A percentile compares a stretch with the other conserved stretches of the same genome.
These are phyloP conservation scores for Bujurquina vittata DNA, from an alignment of 2,113 vertebrate species.

Conservation along the genomic window DNA sequence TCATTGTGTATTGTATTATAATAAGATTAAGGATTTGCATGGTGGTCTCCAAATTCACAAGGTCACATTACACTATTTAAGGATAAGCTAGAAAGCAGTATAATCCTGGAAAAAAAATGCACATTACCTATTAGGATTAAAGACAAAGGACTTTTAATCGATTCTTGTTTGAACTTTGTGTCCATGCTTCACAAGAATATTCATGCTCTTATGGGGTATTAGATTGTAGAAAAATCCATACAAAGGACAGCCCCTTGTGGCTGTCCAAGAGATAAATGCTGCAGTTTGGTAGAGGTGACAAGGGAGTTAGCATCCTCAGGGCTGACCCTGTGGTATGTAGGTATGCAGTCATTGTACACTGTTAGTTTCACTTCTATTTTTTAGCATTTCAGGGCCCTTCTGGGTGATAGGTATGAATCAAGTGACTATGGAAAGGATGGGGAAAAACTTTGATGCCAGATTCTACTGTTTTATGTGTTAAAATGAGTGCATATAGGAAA, in stretches of 20 bases:
- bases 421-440: not conserved
- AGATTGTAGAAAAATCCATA: conserved; percentile 55
- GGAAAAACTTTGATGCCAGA: not conserved
- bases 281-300: conserved; percentile 36
- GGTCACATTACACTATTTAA: not conserved
- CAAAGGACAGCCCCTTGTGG: conserved; percentile 39
- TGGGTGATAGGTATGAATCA: not conserved
- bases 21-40: conserved; percentile 13
- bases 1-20: conserved; percentile 1
- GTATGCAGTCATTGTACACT: not conserved
- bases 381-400: not conserved
- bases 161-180: conserved; percentile 50
- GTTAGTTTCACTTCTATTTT: not conserved
- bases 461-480: not conserved
- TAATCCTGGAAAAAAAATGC: conserved; percentile 30
- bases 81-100: not conserved
- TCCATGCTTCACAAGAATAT: conserved; percentile 38
- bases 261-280: conserved; percentile 49
- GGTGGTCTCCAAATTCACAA: conserved; percentile 36
- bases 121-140: conserved; percentile 31
- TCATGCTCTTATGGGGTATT: conserved; percentile 39
- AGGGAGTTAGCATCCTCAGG: conserved; percentile 22
- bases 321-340: conserved; percentile 29
- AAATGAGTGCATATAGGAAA: not conserved
- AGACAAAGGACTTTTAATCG: conserved; percentile 58